Evolutionary conservation across 2,113 vertebrate species (phyloP).

Genomic region (Centropus bengalensis): DNA sequence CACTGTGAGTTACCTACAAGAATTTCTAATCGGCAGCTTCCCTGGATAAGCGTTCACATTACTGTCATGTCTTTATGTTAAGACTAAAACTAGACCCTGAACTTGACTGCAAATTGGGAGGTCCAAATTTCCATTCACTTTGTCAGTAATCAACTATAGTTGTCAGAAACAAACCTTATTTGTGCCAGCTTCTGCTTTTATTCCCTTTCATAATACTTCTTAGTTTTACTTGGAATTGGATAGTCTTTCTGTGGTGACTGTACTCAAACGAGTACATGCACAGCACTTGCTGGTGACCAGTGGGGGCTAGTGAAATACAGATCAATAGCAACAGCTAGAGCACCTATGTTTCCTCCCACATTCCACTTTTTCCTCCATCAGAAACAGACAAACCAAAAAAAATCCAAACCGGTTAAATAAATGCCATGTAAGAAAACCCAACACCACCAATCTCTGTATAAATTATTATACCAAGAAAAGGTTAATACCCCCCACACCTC

Average conservation of each 20-base stretch:
- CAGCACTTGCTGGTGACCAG: not conserved
- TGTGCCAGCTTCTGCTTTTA: not conserved
- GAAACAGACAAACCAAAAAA: not conserved
- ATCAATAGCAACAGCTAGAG: not conserved
- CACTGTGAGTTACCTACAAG: not conserved
- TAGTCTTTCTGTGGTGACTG: not conserved
- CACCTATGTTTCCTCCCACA: not conserved
- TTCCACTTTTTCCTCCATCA: not conserved
- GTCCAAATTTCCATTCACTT: not conserved
- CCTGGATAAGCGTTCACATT: not conserved
- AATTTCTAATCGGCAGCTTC: not conserved
- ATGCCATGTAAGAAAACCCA: not conserved
- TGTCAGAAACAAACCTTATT: not conserved
- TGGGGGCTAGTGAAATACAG: not conserved
- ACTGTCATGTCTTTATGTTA: not conserved
- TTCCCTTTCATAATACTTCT: not conserved
- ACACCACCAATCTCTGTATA: not conserved
- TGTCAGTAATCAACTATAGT: not conserved
- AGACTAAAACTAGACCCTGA: not conserved
- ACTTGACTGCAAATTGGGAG: not conserved
- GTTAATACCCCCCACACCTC: not conserved
- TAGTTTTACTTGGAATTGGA: not conserved
- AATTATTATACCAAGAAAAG: not conserved
- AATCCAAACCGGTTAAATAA: not conserved
- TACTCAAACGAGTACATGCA: not conserved